Evolutionary conservation across 2,888 invertebrate genomes (phyloP), one percentile per base, ranked within the genome.

Genomic region (Hydroisotoma schaefferi): DNA sequence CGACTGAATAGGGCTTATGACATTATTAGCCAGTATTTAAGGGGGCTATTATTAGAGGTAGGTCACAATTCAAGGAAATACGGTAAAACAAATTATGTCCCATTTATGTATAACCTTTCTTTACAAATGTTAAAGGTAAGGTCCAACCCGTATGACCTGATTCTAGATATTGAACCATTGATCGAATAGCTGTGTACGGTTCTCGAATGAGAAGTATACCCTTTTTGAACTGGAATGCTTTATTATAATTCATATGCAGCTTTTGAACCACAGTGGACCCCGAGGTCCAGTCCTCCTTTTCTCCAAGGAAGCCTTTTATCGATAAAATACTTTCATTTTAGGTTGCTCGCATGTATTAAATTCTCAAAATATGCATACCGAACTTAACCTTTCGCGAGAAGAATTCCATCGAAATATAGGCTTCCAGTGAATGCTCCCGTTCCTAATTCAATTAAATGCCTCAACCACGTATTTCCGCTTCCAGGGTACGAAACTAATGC

Each of bases 251-350:
- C n/a, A 58, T 49, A 62, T 76, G 76, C 0, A 74, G 73, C 66
- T 76, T 76, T 67, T 76, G 75, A 1, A 75, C 74, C 18, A 75
- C 67, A 4, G 76, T 76, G 23, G 74, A 70, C 20, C 76, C 76
- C 12, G 73, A 70, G 49, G 71, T 59, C 66, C 74, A 73, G 2
- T 65, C 54, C 5, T 74, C 74, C 52, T 72, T 68, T 55, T 76
- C 76, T 5, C 76, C 76, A 43, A 71, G 61, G 63, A 75, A 75
- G 4, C 76, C 76, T 76, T 59, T 6, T 52, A 48, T 23, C 48
- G 10, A 29, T 20, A 18, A 57, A 46, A 55, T 15, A 40, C 27
- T 18, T 12, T 18, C 15, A 46, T 46, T 46, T 8, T 20, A 10
- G 6, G 18, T 18, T 43, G 15, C 15, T 33, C 15, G 33, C 8